Base-by-base conservation (phyloP, 2,113 vertebrate genomes). In the Marcusenius ussheri region DNA sequence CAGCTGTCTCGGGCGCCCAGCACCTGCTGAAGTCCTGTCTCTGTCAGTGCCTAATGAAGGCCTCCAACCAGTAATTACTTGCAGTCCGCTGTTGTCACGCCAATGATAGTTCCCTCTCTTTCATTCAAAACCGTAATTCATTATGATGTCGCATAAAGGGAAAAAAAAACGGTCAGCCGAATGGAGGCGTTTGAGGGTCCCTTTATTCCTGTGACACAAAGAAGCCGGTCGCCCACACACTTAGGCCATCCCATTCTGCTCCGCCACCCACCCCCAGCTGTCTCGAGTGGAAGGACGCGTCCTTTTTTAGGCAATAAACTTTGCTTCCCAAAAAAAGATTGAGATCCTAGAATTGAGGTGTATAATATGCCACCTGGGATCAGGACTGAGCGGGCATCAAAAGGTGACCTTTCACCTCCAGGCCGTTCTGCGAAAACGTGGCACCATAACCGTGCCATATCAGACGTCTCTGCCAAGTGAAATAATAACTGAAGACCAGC, bases 361-460 rank as follows among this genome's bases (percentile, higher is more conserved):
- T 46, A 90, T 90, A 91, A 93, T 89, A 90, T 91, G 90, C 91
- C 93, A 91, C 85, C 91, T 91, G 88, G 89, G 91, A 92, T 93
- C 91, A 92, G 89, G 80, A 89, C 86, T 85, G 80, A 58, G 21
- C 86, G 83, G 66, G 31, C 46, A 77, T 80, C 77, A 45, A 50
- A 46, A 49, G 46, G 74, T 56, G 77, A 62, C 84, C 46, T 56
- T 51, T 51, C 1, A 51, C 88, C 89, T 89, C 83, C 80, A 42
- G 88, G 66, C 86, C 83, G 45, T 90, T 83, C 91, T 74, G 56
- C 56, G 15, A 24, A 66, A 66, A 62, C 5, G 15, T 85, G 49
- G n/a, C 89, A 84, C 45, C 39, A 51, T 46, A 49, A 51, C 56
- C 45, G 11, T 49, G 80, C 56, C 35, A 3, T 39, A 50, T 45